Percentiles rank a stretch among this genome's conserved stretches.
These are phyloP conservation scores for Smutsia gigantea DNA, from an alignment of 2,797 vertebrate species.

Conservation along the genomic window DNA sequence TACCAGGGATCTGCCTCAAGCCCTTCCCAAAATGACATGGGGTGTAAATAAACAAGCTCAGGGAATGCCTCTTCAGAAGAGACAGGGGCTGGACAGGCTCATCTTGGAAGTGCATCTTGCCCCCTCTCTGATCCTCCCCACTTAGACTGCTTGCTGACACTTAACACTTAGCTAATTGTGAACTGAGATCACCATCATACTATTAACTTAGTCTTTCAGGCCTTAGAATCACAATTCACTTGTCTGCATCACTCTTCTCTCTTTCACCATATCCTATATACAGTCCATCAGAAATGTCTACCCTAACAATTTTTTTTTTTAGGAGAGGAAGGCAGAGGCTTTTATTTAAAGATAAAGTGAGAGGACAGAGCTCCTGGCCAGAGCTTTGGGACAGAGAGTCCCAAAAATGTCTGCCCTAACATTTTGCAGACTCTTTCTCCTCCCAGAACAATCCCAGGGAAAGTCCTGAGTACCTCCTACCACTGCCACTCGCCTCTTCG, in stretches of 20 bases:
- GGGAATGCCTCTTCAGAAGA: not conserved
- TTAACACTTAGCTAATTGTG: conserved; percentile 50
- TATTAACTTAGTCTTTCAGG: not conserved
- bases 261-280: not conserved
- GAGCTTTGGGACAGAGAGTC: not conserved
- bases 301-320: not conserved
- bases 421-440: not conserved
- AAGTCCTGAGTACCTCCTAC: not conserved
- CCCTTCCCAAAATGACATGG: not conserved
- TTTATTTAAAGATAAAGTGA: no score
- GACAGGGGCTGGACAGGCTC: not conserved
- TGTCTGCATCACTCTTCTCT: not conserved
- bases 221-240: not conserved
- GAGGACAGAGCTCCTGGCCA: no score
- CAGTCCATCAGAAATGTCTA: not conserved
- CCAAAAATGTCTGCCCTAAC: not conserved
- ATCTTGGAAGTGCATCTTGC: not conserved
- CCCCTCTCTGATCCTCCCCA: not conserved
- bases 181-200: conserved; percentile 36
- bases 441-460: not conserved
- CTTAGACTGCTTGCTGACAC: not conserved
- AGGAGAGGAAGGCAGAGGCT: no score
- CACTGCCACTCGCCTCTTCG: not conserved
- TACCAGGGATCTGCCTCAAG: not conserved
- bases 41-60: not conserved